Evolutionary conservation across 2,113 vertebrate species (phyloP), one percentile per base, ranked within the genome.

Genomic region (Oophaga pumilio): DNA sequence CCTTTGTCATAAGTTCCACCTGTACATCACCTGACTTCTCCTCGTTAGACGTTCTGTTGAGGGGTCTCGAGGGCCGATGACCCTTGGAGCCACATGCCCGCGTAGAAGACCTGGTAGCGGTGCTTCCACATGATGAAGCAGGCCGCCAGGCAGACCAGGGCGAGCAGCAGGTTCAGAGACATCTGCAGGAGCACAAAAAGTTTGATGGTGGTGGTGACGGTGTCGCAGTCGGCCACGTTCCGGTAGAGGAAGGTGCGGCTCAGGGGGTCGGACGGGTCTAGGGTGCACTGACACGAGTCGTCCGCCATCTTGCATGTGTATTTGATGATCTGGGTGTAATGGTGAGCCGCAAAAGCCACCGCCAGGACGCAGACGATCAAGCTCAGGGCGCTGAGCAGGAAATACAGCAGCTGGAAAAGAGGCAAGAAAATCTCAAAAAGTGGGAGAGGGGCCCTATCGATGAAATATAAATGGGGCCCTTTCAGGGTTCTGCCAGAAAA

Each of bases 111-210:
- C 93, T 99, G 97, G 90, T 99, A 99, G 22, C 97, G 95, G 90
- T 98, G 95, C 89, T 97, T 99, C 98, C 98, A 99, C 97, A 99
- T 96, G 91, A 99, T 90, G 10, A 98, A 99, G 90, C 96, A 96
- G 0, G 93, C 96, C 0, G 89, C 7, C 26, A 97, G 93, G 33
- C 97, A 98, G 90, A 97, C 93, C 0, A 98, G 84, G 0, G 96
- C 95, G 4, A 97, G 93, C 11, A 89, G 84, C 92, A 97, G 89
- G 90, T 99, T 99, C 62, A 99, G 94, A 50, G 94, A 86, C 88
- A 98, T 95, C 94, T 99, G 97, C 89, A 97, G 90, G 0, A 98
- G 93, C 73, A 98, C 92, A 92, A 95, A 97, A n/a, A 98, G 85
- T 8, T 91, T 87, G 80, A 99, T 95, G 1, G 93, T 95, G 87